Evolutionary conservation across 2,888 invertebrate species (phyloP), one percentile per base, ranked within the genome.

Genomic region (Leptinotarsa rubiginosa): DNA sequence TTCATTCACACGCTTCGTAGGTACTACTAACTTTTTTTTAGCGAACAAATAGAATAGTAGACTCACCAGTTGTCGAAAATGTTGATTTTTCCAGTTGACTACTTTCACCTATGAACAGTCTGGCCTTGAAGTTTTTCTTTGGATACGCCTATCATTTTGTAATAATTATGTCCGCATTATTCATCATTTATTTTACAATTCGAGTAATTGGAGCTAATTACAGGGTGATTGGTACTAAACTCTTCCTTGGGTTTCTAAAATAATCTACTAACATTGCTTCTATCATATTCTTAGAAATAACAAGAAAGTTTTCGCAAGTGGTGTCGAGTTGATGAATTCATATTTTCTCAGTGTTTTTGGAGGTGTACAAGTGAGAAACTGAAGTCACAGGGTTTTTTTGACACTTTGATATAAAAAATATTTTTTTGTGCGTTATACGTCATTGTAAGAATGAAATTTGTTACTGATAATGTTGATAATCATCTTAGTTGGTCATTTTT

Each of bases 171-270:
- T 56, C 56, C 56, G 62, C 41, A 41, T 62, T 62, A 31, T 69
- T 59, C 65, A 71, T 62, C 72, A 70, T 73, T 70, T 72, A 67
- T 73, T 77, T 75, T 75, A 73, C 72, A 69, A 70, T 75, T 73
- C 69, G 18, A 16, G 10, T 62, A 25, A 62, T 41, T 62, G 3
- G 16, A 31, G 41, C 25, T 62, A n/a, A 41, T 41, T 16, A 62
- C 41, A 12, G 41, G 62, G 62, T 31, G 56, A 56, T 56, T 52
- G 56, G 25, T n/a, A 62, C 62, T 62, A 62, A 56, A 56, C 20
- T 22, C n/a, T 31, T 25, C 16, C 7, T 62, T 41, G 41, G 41
- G 41, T 41, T 16, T 31, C 31, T 7, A n/a, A 31, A 31, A 12
- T 31, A 31, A n/a, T 62, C n/a, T 31, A 62, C 62, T 62, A 62